Evolutionary conservation across 2,113 vertebrate genomes (phyloP).

Genomic region (Perca flavescens): DNA sequence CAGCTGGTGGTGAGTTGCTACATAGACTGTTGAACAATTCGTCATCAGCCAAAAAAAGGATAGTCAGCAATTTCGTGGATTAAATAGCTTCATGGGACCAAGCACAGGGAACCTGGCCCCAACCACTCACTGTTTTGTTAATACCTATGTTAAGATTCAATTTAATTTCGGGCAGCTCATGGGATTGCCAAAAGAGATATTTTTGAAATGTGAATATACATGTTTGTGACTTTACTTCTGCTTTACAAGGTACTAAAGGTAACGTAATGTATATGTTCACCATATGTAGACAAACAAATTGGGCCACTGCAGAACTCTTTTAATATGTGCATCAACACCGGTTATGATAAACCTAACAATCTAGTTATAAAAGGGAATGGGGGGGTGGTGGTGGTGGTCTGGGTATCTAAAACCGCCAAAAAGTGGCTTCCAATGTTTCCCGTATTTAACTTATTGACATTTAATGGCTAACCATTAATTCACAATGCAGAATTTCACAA

Average conservation of each 20-base stretch:
- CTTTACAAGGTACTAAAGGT: not conserved
- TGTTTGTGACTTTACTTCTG: not conserved
- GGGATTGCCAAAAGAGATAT: too few species aligned
- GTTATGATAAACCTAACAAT: not conserved
- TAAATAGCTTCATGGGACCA: conserved; percentile 47
- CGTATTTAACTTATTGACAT: not conserved
- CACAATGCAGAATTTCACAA: not conserved
- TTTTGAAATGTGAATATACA: not conserved
- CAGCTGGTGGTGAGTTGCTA: conserved; percentile 15
- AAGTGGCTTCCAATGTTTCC: not conserved
- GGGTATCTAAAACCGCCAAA: not conserved
- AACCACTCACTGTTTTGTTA: not conserved
- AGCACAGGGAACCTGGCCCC: not conserved
- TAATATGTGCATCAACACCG: not conserved
- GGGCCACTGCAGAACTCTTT: not conserved
- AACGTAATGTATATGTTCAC: not conserved
- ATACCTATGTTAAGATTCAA: not conserved
- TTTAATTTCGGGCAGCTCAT: not conserved
- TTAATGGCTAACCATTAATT: not conserved
- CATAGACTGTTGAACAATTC: conserved; percentile 11
- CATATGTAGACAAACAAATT: not conserved
- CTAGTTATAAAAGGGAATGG: not conserved
- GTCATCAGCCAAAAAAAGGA: conserved; percentile 24
- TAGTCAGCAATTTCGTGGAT: conserved; percentile 33
- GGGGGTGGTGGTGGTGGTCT: not conserved